Conservation (phyloP, 2,888 invertebrate species). For the Diadegma fenestrale region DNA sequence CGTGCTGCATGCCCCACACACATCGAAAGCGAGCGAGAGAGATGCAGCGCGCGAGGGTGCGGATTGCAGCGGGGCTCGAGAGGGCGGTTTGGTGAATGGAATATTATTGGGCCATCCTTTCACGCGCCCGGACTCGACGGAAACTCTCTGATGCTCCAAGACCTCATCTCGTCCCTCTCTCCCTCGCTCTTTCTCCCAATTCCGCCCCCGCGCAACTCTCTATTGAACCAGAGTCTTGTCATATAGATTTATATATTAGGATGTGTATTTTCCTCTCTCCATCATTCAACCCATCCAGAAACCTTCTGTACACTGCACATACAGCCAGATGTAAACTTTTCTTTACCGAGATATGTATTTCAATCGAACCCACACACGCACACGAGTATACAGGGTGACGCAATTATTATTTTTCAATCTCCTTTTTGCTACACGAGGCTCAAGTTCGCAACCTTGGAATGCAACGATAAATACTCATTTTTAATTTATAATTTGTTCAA, state of each 20-base stretch:
- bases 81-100: slow-evolving; percentile 82
- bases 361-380: slow-evolving; percentile 48
- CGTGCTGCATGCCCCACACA: slow-evolving; percentile 51
- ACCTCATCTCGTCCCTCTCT: slow-evolving; percentile 84
- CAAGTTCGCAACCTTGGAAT: no score
- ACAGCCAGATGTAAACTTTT: slow-evolving; percentile 52
- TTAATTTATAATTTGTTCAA: no score
- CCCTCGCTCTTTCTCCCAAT: no score
- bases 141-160: slow-evolving; percentile 81
- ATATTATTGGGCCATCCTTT: slow-evolving; percentile 85
- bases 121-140: slow-evolving; percentile 85
- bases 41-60: slow-evolving; percentile 61
- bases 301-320: slow-evolving; percentile 39
- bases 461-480: no score
- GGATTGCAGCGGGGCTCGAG: slow-evolving; percentile 63
- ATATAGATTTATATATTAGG: slow-evolving; percentile 62
- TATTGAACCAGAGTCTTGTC: slow-evolving; percentile 82
- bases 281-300: slow-evolving; percentile 17
- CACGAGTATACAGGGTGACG: background rate
- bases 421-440: no score
- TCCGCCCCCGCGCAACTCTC: slow-evolving; percentile 72
- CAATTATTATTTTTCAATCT: background rate
- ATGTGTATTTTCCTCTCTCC: slow-evolving; percentile 17
- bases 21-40: no score
- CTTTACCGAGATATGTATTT: slow-evolving; percentile 61